phyloP scores from a whole-genome alignment of 2,113 vertebrate genomes.

The Dendropsophus ebraccatus region DNA sequence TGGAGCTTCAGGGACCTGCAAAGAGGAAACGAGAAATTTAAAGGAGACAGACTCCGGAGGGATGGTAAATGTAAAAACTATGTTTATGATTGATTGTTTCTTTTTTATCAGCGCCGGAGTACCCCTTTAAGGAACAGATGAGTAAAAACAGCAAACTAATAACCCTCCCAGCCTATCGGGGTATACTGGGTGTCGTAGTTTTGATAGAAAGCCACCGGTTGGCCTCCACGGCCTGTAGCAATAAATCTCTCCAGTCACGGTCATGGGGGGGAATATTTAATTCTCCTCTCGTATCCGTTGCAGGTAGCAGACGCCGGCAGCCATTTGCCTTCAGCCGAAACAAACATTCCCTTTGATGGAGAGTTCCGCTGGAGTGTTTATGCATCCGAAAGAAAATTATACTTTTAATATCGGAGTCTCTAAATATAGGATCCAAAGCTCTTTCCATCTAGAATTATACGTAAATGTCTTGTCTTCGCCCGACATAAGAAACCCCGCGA shows the following conservation, averaged over 20 bases:
- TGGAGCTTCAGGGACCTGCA: no score
- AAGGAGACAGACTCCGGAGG: no score
- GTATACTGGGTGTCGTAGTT: neutral
- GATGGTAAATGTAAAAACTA: no score
- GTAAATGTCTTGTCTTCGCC: conserved; percentile 16
- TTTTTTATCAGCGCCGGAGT: no score
- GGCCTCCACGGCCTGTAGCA: neutral
- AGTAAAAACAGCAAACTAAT: neutral
- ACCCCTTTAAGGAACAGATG: no score
- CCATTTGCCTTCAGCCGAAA: neutral
- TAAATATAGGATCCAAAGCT: conserved; percentile 35
- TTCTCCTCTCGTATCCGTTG: neutral
- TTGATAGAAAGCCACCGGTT: neutral
- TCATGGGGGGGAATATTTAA: neutral
- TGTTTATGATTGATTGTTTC: no score
- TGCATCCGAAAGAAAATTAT: conserved; percentile 15
- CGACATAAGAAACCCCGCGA: conserved; percentile 6
- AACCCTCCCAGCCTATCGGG: neutral
- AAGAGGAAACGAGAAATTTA: no score
- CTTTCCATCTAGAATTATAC: conserved; percentile 41
- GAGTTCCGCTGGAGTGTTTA: neutral
- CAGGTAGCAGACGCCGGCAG: neutral
- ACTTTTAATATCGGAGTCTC: conserved; percentile 20
- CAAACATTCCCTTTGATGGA: conserved; percentile 19
- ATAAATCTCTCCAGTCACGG: neutral